phyloP scores from a whole-genome alignment of 2,113 vertebrate genomes.

The Phaetusa simplex region DNA sequence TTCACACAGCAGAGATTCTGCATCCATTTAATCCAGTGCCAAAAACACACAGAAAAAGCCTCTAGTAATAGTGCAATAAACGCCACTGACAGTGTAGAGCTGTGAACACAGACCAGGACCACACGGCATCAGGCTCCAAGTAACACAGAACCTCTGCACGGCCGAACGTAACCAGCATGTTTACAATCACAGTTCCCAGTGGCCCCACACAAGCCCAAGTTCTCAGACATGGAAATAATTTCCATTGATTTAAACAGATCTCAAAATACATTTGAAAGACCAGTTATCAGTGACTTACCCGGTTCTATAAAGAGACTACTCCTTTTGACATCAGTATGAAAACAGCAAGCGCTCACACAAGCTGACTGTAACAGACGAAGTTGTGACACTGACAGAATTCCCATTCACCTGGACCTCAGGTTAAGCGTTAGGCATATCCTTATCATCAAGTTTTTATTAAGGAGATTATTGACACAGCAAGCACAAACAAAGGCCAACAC shows the following conservation, averaged over 20 bases:
- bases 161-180: not conserved
- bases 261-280: not conserved
- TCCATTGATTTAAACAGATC: not conserved
- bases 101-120: not conserved
- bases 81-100: not conserved
- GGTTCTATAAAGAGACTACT: not conserved
- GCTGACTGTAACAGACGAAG: not conserved
- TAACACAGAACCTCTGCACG: not conserved
- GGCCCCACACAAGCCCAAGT: not conserved
- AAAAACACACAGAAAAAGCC: not conserved
- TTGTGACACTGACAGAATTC: not conserved
- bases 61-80: not conserved
- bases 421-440: not conserved
- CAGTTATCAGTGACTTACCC: not conserved
- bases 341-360: not conserved
- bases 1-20: not conserved
- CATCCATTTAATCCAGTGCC: not conserved
- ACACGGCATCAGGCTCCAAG: rapidly evolving
- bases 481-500: not conserved
- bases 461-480: not conserved
- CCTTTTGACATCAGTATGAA: not conserved
- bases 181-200: not conserved
- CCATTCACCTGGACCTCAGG: not conserved
- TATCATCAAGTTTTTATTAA: not conserved
- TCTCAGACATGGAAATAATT: not conserved